Evolutionary conservation across 2,888 invertebrate species (phyloP), one percentile per base, ranked within the genome.

Genomic region (Caenorhabditis sulstoni): DNA sequence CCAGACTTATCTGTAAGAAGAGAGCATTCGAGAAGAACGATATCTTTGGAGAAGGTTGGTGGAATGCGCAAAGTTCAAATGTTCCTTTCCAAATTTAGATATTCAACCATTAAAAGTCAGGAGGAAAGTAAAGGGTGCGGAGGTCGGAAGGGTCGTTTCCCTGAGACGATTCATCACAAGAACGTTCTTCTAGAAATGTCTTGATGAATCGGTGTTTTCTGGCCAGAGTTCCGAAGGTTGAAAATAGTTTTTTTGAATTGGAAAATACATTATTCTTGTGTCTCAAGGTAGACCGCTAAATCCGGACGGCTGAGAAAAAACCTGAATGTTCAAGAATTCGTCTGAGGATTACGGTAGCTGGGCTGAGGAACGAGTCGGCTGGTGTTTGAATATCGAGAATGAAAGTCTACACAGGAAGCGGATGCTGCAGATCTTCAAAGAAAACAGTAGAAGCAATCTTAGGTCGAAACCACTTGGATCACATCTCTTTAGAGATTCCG

Each of bases 131-230:
- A 23, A 50, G 35, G n/a, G 52, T 49, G 37, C 20, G 58, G 29
- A 29, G 29, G 29, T 29, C 29, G 29, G 29, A 29, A 29, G 58
- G 73, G 64, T 52, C 64, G 57, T 58, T 35, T n/a, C 11, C 14
- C 22, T 14, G 12, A 29, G 4, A 44, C 61, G 18, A 73, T 73
- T 57, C 47, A 64, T 73, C 73, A 64, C 73, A 35, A 18, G 45
- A 18, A 65, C 11, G 29, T 58, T 41, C 45, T 73, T 71, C 71
- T 73, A 73, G 73, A 73, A 64, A 11, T 55, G 64, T 61, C 55
- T 65, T 71, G 71, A 71, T 71, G 71, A 49, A 71, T 71, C 64
- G 57, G 58, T 73, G 73, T 73, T 73, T 71, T 71, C 47, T 35
- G 39, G 67, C n/a, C 58, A 49, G 58, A 58, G 53, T 45, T 58